Evolutionary conservation across 2,113 vertebrate genomes (phyloP).

Genomic region (Acanthisitta chloris): DNA sequence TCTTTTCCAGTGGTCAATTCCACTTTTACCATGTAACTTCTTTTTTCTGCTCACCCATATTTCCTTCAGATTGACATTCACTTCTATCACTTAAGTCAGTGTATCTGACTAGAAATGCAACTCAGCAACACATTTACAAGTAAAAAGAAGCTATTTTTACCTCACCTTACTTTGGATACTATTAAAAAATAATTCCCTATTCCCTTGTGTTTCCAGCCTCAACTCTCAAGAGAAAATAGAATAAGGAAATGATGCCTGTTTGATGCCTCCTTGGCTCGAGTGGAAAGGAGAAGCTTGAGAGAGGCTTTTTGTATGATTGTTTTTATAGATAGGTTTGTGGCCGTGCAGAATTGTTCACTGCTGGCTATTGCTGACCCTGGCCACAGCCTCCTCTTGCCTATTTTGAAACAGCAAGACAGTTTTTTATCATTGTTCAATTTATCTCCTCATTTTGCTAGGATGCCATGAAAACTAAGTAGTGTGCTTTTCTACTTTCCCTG

Average conservation of each 20-base stretch:
- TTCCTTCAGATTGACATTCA: background rate
- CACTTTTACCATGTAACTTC: background rate
- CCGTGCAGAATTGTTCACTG: background rate
- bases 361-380: background rate
- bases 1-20: background rate
- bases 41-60: background rate
- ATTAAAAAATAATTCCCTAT: background rate
- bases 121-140: background rate
- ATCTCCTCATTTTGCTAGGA: background rate
- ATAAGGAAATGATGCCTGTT: background rate
- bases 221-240: background rate
- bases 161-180: background rate
- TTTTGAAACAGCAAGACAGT: background rate
- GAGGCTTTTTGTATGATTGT: background rate
- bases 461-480: background rate
- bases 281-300: background rate
- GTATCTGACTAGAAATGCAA: background rate
- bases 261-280: background rate
- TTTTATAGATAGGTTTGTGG: background rate
- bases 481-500: background rate
- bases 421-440: background rate
- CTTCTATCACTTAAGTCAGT: background rate
- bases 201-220: background rate
- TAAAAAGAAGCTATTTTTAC: background rate
- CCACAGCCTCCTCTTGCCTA: background rate